These are phyloP conservation scores for Agelas oroides DNA, from an alignment of 37 sponge, comb jelly and placozoan species.

Conservation along the genomic window DNA sequence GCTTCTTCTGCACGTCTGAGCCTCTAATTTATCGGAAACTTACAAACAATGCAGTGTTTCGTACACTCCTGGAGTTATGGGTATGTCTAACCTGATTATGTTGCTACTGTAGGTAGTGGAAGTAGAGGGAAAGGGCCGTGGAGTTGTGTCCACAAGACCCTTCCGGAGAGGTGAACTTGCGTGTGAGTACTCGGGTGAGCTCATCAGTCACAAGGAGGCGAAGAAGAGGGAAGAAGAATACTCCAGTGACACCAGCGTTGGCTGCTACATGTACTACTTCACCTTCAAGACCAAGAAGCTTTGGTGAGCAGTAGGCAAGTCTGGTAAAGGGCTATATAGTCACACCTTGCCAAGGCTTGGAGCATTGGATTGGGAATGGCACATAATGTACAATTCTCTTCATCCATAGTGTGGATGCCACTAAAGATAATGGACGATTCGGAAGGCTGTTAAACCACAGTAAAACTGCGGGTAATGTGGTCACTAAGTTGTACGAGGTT, in stretches of 20 bases:
- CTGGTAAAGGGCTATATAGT: not conserved
- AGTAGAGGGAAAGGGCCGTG: conserved; percentile 87
- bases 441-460: conserved; percentile 93
- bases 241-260: conserved; percentile 58
- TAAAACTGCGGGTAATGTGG: conserved; percentile 62
- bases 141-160: conserved; percentile 73
- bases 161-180: conserved; percentile 80
- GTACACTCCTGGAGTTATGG: too few species aligned
- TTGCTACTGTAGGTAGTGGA: conserved; percentile 45
- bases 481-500: conserved; percentile 59
- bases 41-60: too few species aligned
- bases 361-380: too few species aligned
- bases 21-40: too few species aligned
- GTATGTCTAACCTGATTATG: too few species aligned
- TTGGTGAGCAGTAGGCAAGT: conserved; percentile 48
- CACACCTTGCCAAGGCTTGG: not conserved
- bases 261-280: conserved; percentile 99
- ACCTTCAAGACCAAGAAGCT: conserved; percentile 60
- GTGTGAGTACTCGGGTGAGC: conserved; percentile 93
- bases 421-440: conserved; percentile 77
- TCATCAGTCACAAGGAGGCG: conserved; percentile 75
- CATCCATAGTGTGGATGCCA: conserved; percentile 83
- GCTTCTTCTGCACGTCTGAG: too few species aligned
- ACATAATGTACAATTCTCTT: not conserved
- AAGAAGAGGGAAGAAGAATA: conserved; percentile 79